Conservation (phyloP, 2,797 vertebrate genomes). For the Todus mexicanus region DNA sequence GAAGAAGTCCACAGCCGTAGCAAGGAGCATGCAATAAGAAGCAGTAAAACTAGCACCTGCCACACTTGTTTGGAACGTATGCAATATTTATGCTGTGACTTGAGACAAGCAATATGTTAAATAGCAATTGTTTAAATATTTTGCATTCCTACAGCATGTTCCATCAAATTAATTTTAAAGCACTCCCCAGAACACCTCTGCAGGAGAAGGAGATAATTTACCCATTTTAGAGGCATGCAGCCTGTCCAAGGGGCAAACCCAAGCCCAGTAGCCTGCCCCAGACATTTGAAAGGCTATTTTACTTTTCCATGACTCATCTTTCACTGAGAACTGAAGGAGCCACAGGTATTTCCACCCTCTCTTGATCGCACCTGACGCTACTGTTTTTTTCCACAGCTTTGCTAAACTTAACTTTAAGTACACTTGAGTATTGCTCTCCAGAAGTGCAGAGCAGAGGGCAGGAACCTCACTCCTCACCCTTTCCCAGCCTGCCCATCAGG, state of each 20-base stretch:
- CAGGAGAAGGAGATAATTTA: background rate
- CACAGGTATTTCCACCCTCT: background rate
- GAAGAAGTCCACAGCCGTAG: background rate
- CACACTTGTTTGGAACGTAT: accelerated
- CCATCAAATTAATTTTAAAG: background rate
- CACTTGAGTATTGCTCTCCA: background rate
- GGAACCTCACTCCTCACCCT: background rate
- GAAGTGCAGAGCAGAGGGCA: background rate
- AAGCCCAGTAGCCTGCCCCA: background rate
- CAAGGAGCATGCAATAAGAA: accelerated
- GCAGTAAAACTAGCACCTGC: background rate
- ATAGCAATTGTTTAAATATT: background rate
- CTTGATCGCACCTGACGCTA: background rate
- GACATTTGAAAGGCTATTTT: background rate
- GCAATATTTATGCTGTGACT: background rate
- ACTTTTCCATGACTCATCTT: background rate
- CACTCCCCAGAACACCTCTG: background rate
- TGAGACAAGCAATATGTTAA: background rate
- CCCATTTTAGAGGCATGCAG: background rate
- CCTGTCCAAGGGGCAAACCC: background rate
- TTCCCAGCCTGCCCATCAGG: background rate
- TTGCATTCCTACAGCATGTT: background rate
- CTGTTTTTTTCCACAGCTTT: background rate
- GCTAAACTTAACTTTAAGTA: background rate
- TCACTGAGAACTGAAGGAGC: background rate